Base-by-base conservation (phyloP, 37 sponge, comb jelly and placozoan species). In the Mnemiopsis leidyi region DNA sequence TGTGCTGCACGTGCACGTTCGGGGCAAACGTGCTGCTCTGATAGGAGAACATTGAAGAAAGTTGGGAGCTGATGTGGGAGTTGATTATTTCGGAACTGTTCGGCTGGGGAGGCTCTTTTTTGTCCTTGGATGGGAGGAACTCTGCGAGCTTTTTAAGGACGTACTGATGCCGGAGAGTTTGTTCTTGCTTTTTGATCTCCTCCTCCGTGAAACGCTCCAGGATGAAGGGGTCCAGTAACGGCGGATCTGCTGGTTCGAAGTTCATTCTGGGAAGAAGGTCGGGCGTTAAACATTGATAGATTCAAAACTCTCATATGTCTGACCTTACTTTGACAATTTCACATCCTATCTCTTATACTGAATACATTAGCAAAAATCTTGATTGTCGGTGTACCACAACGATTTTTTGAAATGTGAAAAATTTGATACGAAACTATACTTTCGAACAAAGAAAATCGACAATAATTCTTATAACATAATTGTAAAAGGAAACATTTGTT, bases 181-280 rank as follows among this genome's bases (percentile, higher is more conserved):
- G 79, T 31, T 77, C 79, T 32, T 77, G 32, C 33, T 34, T 31
- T 20, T 36, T 28, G 1, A 77, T 77, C 32, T 77, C 79, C 79
- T 77, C 79, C 79, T 77, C 79, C 33, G 79, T 31, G 36, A 77
- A 77, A 5, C 32, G 79, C 18, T 77, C 79, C 79, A 77, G 36
- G 18, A 77, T 77, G 36, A 31, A 77, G 36, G 79, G 79, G 32
- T 77, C 79, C 36, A 77, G 36, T 31, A 77, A 34, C 32, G 79
- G 79, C 18, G 79, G 79, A 20, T 77, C 79, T 33, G 79, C 79
- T 77, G 79, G 79, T 32, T 77, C 79, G 35, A 77, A 77, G 33
- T 77, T 77, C 79, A 77, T 77, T 48, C 61, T 48, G 61, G n/a
- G n/a, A n/a, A n/a, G n/a, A n/a, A n/a, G n/a, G n/a, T n/a, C n/a